Conservation (phyloP, 1,140 invertebrate species). For the Helicorthomorpha holstii region DNA sequence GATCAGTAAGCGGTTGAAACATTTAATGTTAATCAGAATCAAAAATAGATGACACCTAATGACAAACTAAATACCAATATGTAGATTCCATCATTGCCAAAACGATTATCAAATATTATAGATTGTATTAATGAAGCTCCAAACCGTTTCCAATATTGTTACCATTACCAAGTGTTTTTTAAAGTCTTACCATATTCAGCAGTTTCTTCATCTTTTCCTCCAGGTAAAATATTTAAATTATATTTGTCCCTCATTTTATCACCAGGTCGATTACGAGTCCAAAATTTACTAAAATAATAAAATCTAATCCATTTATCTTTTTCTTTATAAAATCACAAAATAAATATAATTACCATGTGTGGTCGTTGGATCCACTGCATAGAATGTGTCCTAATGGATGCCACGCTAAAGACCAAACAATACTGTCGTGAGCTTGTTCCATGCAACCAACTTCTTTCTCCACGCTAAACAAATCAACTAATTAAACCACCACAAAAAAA, state of each 20-base stretch:
- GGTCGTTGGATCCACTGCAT: conserved; percentile 95
- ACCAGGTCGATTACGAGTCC: conserved; percentile 95
- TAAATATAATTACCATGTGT: conserved; percentile 44
- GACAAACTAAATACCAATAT: too few species aligned
- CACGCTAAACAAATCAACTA: conserved; percentile 36
- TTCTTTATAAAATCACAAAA: not conserved
- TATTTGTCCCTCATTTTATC: conserved; percentile 96
- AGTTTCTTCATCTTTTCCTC: conserved; percentile 47
- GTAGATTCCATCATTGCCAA: too few species aligned
- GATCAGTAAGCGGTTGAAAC: too few species aligned
- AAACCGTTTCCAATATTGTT: not conserved
- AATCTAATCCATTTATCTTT: not conserved
- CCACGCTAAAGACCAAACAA: conserved; percentile 97
- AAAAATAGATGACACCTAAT: too few species aligned
- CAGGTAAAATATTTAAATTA: conserved; percentile 81
- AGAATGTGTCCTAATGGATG: conserved; percentile 97
- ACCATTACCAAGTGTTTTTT: not conserved
- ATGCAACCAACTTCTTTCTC: conserved; percentile 97
- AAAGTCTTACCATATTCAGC: conserved; percentile 28
- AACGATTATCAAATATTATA: too few species aligned
- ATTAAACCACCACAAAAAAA: not conserved
- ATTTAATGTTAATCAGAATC: too few species aligned
- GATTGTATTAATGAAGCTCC: not conserved
- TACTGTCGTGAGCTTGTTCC: conserved; percentile 96
- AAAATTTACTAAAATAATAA: conserved; percentile 60